These are phyloP conservation scores for Coleophora deauratella DNA, from an alignment of 2,888 invertebrate species.

Conservation along the genomic window DNA sequence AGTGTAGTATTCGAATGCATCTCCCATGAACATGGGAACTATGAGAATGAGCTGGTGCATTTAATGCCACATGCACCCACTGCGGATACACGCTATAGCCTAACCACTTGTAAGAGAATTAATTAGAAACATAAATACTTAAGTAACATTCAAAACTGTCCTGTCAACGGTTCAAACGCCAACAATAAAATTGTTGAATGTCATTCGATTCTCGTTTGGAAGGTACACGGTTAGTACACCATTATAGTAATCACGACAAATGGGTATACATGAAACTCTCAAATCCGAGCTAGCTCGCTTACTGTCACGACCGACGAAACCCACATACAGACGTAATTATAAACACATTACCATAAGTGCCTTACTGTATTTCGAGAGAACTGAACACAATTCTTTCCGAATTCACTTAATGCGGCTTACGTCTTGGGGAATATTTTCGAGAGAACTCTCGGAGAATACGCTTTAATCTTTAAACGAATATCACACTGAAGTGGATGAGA, in stretches of 20 bases:
- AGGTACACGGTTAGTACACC: conserved; percentile 32
- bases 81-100: conserved; percentile 30
- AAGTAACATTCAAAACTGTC: conserved; percentile 22
- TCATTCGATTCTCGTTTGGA: conserved; percentile 35
- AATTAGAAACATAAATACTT: conserved; percentile 40
- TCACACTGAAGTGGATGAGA: conserved; percentile 24
- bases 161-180: conserved; percentile 20
- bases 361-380: conserved; percentile 41
- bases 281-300: conserved; percentile 21
- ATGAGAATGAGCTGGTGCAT: conserved; percentile 20
- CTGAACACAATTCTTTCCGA: conserved; percentile 36
- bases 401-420: conserved; percentile 31
- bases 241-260: conserved; percentile 39
- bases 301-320: conserved; percentile 49
- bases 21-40: conserved; percentile 51
- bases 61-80: conserved; percentile 27
- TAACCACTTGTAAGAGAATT: conserved; percentile 42
- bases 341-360: conserved; percentile 64
- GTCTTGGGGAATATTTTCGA: conserved; percentile 25
- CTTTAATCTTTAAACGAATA: conserved; percentile 35
- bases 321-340: conserved; percentile 60
- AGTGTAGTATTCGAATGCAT: conserved; percentile 27
- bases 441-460: conserved; percentile 25
- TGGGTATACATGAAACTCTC: conserved; percentile 29
- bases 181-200: conserved; percentile 18